Conservation (phyloP, 2,888 invertebrate genomes). For the Chloroclystis v-ata region DNA sequence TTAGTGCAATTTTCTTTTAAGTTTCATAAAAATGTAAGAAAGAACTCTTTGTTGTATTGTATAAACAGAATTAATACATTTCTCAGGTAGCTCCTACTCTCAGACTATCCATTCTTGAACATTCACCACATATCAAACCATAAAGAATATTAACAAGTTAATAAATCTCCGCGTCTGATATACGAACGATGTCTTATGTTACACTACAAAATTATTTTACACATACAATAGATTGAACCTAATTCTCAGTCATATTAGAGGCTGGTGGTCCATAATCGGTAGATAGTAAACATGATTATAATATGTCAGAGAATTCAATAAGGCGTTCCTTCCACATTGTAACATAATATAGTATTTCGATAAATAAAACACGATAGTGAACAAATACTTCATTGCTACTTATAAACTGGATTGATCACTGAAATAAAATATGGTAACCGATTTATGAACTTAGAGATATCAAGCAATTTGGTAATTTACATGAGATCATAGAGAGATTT, state of each 20-base stretch:
- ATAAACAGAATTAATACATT: constrained; percentile 12
- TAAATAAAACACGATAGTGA: background rate
- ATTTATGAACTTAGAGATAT: constrained; percentile 41
- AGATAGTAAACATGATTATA: constrained; percentile 19
- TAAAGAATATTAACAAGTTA: constrained; percentile 39
- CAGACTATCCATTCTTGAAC: constrained; percentile 26
- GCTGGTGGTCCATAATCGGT: constrained; percentile 40
- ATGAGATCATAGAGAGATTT: constrained; percentile 64
- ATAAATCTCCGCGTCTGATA: constrained; percentile 41
- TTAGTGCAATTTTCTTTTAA: too few species aligned
- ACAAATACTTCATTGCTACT: background rate
- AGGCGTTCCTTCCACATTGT: background rate
- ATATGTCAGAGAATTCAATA: constrained; percentile 26
- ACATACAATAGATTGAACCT: constrained; percentile 72
- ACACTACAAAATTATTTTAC: constrained; percentile 50
- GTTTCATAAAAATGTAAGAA: constrained; percentile 10
- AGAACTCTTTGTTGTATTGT: constrained; percentile 15
- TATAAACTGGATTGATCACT: background rate
- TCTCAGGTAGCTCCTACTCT: constrained; percentile 26
- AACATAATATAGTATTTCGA: too few species aligned
- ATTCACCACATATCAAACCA: constrained; percentile 28
- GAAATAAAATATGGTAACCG: constrained; percentile 45
- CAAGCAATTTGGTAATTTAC: constrained; percentile 60
- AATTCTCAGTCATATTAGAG: constrained; percentile 73
- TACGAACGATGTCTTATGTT: constrained; percentile 38